Evolutionary conservation across 2,888 invertebrate genomes (phyloP).

Genomic region (Chrysotoxum bicinctum): DNA sequence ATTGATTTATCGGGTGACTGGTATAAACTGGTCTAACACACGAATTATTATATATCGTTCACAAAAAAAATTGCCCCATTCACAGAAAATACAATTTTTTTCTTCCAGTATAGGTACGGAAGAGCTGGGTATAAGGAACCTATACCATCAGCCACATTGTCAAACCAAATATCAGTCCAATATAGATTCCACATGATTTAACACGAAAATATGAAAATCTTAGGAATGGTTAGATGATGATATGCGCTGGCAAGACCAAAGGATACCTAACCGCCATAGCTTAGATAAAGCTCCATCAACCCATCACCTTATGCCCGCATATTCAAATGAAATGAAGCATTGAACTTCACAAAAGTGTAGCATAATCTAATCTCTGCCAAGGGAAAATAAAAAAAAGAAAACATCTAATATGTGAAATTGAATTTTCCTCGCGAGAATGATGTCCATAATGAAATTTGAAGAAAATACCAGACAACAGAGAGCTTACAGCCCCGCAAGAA

Average conservation of each 20-base stretch:
- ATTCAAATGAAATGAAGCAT: constrained; percentile 32
- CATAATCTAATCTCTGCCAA: constrained; percentile 55
- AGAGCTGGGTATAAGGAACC: background rate
- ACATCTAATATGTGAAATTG: constrained; percentile 60
- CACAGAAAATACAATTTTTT: background rate
- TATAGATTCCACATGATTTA: constrained; percentile 69
- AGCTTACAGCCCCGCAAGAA: background rate
- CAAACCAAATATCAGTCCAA: constrained; percentile 67
- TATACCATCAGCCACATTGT: constrained; percentile 32
- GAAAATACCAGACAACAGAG: constrained; percentile 57
- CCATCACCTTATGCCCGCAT: background rate
- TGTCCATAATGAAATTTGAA: constrained; percentile 70
- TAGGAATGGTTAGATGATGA: constrained; percentile 6
- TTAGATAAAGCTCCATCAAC: background rate
- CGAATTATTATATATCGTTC: no score
- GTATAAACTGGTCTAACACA: no score
- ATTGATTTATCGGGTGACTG: no score
- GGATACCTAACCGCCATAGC: constrained; percentile 1
- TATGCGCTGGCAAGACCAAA: constrained; percentile 13
- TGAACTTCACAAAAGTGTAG: constrained; percentile 50
- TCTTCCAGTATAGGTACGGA: background rate
- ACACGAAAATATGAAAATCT: constrained; percentile 60
- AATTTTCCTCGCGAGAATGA: constrained; percentile 69
- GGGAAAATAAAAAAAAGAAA: constrained; percentile 45
- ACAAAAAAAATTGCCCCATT: no score